phyloP scores from a whole-genome alignment of 2,888 invertebrate species.

The Camptogramma bilineatum region DNA sequence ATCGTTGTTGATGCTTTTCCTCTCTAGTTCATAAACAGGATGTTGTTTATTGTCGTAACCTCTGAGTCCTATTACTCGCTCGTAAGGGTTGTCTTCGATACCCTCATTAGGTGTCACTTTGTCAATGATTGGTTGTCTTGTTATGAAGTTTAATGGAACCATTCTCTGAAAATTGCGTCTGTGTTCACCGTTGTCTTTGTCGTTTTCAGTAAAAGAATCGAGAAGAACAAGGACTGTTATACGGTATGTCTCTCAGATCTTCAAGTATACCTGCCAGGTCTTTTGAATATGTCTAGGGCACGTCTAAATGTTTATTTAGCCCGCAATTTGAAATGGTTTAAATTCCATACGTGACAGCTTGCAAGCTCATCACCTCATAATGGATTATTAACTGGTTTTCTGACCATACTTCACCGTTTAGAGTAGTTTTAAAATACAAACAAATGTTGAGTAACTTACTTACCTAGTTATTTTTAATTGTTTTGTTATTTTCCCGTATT shows the following conservation, averaged over 20 bases:
- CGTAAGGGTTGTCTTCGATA: slow-evolving; percentile 45
- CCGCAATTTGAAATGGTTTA: neutral
- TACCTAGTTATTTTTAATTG: no score
- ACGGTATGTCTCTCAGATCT: no score
- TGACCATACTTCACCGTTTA: no score
- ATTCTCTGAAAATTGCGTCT: slow-evolving; percentile 56
- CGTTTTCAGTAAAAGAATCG: neutral
- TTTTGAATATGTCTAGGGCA: no score
- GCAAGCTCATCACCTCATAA: no score
- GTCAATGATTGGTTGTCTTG: slow-evolving; percentile 44
- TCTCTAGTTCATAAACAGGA: slow-evolving; percentile 46
- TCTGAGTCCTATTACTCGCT: slow-evolving; percentile 52
- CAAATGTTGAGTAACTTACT: no score
- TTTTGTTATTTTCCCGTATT: no score
- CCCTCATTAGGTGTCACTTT: slow-evolving; percentile 44
- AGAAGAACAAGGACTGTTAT: no score
- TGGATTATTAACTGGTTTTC: no score
- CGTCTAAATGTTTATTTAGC: neutral
- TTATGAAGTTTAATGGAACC: slow-evolving; percentile 54
- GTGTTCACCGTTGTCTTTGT: neutral
- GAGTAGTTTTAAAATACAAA: no score
- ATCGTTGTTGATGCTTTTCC: slow-evolving; percentile 38
- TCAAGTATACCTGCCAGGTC: no score
- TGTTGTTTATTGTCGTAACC: slow-evolving; percentile 49
- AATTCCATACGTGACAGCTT: neutral